These are phyloP conservation scores for Danio jaintianensis DNA, from an alignment of 2,797 vertebrate genomes.

Conservation along the genomic window DNA sequence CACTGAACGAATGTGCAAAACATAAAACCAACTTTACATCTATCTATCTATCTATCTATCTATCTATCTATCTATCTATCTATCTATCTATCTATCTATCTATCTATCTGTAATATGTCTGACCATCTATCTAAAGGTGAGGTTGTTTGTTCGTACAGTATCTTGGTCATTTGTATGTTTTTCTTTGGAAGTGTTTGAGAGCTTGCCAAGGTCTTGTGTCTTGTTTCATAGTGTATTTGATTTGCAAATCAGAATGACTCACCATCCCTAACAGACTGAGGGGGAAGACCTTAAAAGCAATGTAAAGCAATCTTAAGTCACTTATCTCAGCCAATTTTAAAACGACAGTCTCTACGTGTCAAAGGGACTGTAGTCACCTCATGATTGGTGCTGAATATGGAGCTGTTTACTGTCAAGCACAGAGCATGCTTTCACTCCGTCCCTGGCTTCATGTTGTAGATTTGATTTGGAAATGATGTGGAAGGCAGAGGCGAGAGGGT, in stretches of 20 bases:
- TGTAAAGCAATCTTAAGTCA: neutral
- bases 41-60: too few species aligned
- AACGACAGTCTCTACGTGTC: neutral
- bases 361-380: neutral
- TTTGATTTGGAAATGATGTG: constrained; percentile 59
- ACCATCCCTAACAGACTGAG: neutral
- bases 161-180: neutral
- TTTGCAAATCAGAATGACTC: constrained; percentile 57
- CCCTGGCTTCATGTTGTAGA: constrained; percentile 10
- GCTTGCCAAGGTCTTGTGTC: neutral
- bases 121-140: neutral
- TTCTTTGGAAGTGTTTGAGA: neutral
- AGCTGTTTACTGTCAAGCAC: constrained; percentile 44
- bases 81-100: too few species aligned
- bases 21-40: too few species aligned
- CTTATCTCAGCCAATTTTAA: neutral
- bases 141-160: neutral
- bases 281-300: neutral
- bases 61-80: too few species aligned
- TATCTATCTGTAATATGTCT: too few species aligned
- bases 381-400: constrained; percentile 2
- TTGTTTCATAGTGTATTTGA: constrained; percentile 60
- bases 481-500: constrained; percentile 40
- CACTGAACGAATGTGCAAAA: too few species aligned
- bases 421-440: constrained; percentile 3